Percentiles rank a stretch among this genome's conserved stretches.
phyloP scores from a whole-genome alignment of 1,140 invertebrate genomes.

The Ruditapes philippinarum region DNA sequence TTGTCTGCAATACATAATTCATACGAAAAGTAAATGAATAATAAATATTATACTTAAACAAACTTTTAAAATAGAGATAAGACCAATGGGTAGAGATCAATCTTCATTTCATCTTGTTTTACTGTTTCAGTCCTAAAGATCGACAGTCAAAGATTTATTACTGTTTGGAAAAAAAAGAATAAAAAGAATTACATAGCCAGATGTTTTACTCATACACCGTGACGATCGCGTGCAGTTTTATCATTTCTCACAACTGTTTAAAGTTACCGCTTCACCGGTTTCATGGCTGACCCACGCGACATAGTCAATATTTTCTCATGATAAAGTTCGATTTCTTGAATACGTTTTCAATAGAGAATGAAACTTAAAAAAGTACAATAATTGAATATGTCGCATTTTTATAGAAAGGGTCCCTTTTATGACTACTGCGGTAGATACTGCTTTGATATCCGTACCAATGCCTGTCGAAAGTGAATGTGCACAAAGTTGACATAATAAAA shows the following conservation, averaged over 20 bases:
- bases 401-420: background rate
- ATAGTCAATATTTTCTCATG: constrained; percentile 38
- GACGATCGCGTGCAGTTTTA: constrained; percentile 39
- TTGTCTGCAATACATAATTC: too few relatives aligned
- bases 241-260: constrained; percentile 52
- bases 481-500: background rate
- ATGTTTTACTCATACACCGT: constrained; percentile 43
- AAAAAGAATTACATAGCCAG: constrained; percentile 4
- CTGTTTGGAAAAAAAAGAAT: too few relatives aligned
- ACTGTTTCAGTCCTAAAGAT: too few relatives aligned
- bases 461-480: too few relatives aligned
- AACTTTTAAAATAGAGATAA: too few relatives aligned
- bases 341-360: constrained; percentile 14
- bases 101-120: too few relatives aligned
- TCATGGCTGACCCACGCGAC: constrained; percentile 24
- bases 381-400: constrained; percentile 9
- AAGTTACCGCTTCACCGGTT: constrained; percentile 47
- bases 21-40: too few relatives aligned
- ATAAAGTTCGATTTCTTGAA: constrained; percentile 10
- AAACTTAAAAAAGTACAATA: background rate
- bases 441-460: background rate
- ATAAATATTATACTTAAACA: too few relatives aligned
- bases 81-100: too few relatives aligned
- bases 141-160: too few relatives aligned
- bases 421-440: background rate